Evolutionary conservation across 2,888 invertebrate genomes (phyloP).

Genomic region (Spisula solida): DNA sequence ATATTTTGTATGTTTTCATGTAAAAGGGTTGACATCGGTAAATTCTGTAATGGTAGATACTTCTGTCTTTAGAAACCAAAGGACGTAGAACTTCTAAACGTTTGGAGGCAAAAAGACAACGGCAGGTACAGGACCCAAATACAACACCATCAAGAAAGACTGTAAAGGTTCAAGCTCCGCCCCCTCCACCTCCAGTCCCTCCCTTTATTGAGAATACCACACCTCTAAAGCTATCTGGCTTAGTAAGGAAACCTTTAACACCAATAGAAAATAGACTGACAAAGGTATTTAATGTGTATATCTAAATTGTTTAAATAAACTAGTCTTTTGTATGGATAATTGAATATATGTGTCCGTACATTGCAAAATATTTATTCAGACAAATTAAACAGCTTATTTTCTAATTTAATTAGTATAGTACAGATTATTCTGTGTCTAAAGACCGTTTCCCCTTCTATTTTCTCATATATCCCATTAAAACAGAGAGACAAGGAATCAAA

Average conservation of each 20-base stretch:
- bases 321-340: too few relatives aligned
- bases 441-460: too few relatives aligned
- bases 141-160: constrained; percentile 27
- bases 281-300: constrained; percentile 21
- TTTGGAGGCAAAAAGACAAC: constrained; percentile 69
- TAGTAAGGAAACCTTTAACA: constrained; percentile 58
- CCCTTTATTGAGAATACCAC: constrained; percentile 33
- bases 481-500: too few relatives aligned
- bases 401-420: too few relatives aligned
- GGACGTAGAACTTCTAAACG: constrained; percentile 74
- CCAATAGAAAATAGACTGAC: constrained; percentile 69
- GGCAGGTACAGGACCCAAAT: constrained; percentile 43
- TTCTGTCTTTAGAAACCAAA: constrained; percentile 72
- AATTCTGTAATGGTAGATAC: background rate
- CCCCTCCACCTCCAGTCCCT: constrained; percentile 74
- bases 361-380: too few relatives aligned
- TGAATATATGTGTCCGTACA: too few relatives aligned
- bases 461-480: too few relatives aligned
- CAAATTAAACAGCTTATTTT: too few relatives aligned
- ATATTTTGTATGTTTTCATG: too few relatives aligned
- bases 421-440: too few relatives aligned
- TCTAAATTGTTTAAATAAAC: too few relatives aligned
- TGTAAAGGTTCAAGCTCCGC: constrained; percentile 62
- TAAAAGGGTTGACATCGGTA: too few relatives aligned
- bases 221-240: constrained; percentile 24